A percentile compares a stretch with the other conserved stretches of the same genome.
Evolutionary conservation across 2,113 vertebrate species (phyloP).

Genomic region (Synchiropus splendidus): DNA sequence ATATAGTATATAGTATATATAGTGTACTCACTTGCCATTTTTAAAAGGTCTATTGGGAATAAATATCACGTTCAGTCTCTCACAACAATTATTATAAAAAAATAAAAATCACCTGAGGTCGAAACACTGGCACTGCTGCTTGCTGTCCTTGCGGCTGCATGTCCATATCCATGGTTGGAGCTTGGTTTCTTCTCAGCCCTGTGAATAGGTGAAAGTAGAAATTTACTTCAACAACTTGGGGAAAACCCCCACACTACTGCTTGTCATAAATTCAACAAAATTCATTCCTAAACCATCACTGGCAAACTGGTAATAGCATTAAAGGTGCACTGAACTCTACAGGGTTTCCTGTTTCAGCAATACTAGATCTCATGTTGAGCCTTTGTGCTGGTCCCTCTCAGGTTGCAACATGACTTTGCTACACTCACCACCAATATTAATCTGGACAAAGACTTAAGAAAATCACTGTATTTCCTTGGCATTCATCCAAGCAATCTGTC

Average conservation of each 20-base stretch:
- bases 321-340: conserved; percentile 2
- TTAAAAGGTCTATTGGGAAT: no score
- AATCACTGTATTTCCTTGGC: conserved; percentile 14
- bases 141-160: conserved; percentile 83
- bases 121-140: conserved; percentile 76
- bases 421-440: conserved; percentile 1
- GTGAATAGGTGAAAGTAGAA: conserved; percentile 60
- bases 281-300: not conserved
- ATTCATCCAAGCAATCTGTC: conserved; percentile 14
- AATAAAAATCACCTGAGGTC: conserved; percentile 80
- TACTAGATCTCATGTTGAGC: conserved; percentile 29
- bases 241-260: not conserved
- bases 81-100: no score
- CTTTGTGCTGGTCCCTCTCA: conserved; percentile 39
- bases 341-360: conserved; percentile 29
- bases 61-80: no score
- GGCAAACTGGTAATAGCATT: conserved; percentile 3
- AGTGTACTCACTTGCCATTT: no score
- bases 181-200: conserved; percentile 61
- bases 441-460: conserved; percentile 23
- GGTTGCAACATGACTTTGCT: conserved; percentile 19
- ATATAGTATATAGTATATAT: no score
- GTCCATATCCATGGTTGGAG: conserved; percentile 89
- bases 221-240: not conserved
- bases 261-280: not conserved